phyloP scores from a whole-genome alignment of 2,797 vertebrate species.

The Coluber constrictor region DNA sequence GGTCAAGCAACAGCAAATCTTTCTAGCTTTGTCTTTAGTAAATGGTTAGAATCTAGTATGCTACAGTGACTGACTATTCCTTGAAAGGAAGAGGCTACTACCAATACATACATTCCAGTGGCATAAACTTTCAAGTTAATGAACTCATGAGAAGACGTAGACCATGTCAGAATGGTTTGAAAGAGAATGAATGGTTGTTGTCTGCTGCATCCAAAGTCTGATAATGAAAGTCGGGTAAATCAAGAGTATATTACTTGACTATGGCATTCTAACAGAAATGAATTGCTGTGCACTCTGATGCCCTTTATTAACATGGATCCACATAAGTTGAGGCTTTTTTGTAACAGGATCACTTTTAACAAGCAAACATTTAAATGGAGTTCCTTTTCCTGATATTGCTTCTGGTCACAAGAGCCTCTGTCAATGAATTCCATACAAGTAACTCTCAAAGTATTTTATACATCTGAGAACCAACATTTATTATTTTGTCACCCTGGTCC shows the following conservation, averaged over 20 bases:
- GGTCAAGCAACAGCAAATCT: too few relatives aligned
- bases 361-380: background rate
- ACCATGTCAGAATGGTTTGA: background rate
- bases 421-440: background rate
- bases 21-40: too few relatives aligned
- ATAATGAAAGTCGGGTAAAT: too few relatives aligned
- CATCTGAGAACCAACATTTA: background rate
- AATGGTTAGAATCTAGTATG: too few relatives aligned
- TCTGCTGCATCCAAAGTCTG: too few relatives aligned
- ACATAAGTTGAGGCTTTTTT: background rate
- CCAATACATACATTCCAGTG: background rate
- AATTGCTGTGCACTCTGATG: too few relatives aligned
- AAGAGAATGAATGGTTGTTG: background rate
- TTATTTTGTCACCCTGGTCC: background rate
- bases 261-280: too few relatives aligned
- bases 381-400: background rate
- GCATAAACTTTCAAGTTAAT: background rate
- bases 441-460: background rate
- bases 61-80: background rate
- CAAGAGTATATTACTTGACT: too few relatives aligned
- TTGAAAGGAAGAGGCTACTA: background rate
- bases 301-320: background rate
- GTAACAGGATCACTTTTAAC: background rate
- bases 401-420: background rate
- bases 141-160: background rate